phyloP scores from a whole-genome alignment of 2,888 invertebrate species.

The Hirtodrosophila alboralis region DNA sequence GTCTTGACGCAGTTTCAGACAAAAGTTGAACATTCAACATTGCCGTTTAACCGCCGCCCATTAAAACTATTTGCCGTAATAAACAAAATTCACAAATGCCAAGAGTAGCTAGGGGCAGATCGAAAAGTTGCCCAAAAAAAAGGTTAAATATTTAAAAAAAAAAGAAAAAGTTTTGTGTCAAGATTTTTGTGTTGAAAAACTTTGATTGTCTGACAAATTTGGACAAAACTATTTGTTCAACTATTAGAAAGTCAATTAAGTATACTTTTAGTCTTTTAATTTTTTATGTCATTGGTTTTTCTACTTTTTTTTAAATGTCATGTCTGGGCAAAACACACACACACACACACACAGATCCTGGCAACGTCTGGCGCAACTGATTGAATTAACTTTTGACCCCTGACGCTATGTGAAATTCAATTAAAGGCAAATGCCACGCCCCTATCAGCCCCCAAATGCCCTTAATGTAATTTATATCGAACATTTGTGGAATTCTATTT shows the following conservation, averaged over 20 bases:
- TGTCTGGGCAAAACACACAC: constrained; percentile 21
- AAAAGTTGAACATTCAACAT: constrained; percentile 54
- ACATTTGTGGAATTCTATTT: too few relatives aligned
- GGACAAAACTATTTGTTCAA: constrained; percentile 62
- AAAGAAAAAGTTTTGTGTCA: constrained; percentile 26
- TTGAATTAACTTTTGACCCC: constrained; percentile 7
- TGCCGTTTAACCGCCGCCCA: constrained; percentile 58
- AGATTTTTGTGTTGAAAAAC: constrained; percentile 60
- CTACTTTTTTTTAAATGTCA: constrained; percentile 12
- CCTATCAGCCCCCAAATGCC: constrained; percentile 2
- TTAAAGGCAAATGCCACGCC: constrained; percentile 9
- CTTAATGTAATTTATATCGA: too few relatives aligned
- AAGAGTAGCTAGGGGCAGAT: background rate
- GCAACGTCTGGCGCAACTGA: constrained; percentile 35
- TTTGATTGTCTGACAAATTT: constrained; percentile 60
- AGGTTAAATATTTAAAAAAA: constrained; percentile 22
- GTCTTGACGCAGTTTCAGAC: constrained; percentile 40
- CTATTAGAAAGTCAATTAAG: constrained; percentile 76
- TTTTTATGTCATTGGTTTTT: background rate
- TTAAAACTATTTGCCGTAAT: constrained; percentile 74
- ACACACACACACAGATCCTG: constrained; percentile 4
- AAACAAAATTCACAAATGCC: constrained; percentile 43
- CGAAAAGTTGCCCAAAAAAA: constrained; percentile 1
- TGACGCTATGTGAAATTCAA: constrained; percentile 14
- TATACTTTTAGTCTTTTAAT: constrained; percentile 17